Base-by-base conservation (phyloP, 2,797 vertebrate genomes). In the Ceyx erithaca region DNA sequence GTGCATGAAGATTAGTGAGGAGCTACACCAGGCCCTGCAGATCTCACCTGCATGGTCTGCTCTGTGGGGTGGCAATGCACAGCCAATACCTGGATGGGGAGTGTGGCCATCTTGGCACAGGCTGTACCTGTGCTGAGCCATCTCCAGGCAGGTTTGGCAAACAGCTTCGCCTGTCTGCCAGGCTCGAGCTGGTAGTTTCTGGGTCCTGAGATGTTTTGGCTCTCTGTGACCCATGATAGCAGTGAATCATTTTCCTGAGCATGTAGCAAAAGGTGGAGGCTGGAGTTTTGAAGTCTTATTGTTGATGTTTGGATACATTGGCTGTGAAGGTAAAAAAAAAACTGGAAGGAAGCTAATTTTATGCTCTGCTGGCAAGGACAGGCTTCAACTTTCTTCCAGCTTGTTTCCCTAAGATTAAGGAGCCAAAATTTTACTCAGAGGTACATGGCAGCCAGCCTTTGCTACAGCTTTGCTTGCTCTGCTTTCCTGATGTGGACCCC, bases 21-120 rank as follows among this genome's bases (percentile, higher is more conserved):
- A 70, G 52, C 41, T 10, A 3, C 4, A 10, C 22, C 57, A 49
- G 51, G 52, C n/a, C 46, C 22, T 17, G 55, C 43, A 81, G 40
- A 33, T 43, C 51, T 72, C 31, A 48, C 31, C 61, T 82, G 52
- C 2, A 0, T 40, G 19, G 10, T 46, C 40, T 35, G 10, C 13
- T 40, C 40, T 0, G 1, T 19, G 26, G 33, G 55, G 9, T 5
- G 3, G 40, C 4, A 23, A 57, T 2, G 10, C 9, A 12, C 14
- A 43, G 40, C 18, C 15, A 4, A 62, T 19, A 5, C 25, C 3
- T 8, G n/a, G 28, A 33, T 0, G 3, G 17, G 15, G 72, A 68
- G 30, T 5, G 11, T 37, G 45, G 43, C 35, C n/a, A 25, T 31
- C 22, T 21, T 31, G 49, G 31, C 30, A 31, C 1, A 6, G 37